These are phyloP conservation scores for Trichechus manatus DNA, from an alignment of 2,113 vertebrate genomes.

Conservation along the genomic window DNA sequence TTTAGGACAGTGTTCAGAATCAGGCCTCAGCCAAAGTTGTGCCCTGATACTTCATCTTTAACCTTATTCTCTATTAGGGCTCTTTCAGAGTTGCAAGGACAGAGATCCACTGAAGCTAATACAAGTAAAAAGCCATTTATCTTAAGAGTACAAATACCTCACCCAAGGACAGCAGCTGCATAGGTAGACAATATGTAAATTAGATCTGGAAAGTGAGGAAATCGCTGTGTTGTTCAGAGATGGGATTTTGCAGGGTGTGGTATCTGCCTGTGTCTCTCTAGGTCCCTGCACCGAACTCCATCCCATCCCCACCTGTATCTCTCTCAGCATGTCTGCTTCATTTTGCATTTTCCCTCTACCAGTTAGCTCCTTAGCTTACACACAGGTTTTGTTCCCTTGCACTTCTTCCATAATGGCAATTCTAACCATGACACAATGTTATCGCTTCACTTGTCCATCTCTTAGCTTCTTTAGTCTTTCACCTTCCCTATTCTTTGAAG, in stretches of 20 bases:
- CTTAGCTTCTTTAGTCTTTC: not conserved
- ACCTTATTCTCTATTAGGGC: not conserved
- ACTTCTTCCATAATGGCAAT: not conserved
- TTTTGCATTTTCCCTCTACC: not conserved
- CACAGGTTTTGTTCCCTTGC: not conserved
- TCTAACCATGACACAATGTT: not conserved
- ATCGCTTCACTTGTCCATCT: not conserved
- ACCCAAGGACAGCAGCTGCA: not conserved
- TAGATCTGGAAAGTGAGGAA: not conserved
- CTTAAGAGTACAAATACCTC: not conserved
- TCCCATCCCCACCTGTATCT: not conserved
- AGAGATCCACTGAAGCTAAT: not conserved
- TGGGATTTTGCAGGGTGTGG: not conserved
- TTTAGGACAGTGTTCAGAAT: not conserved
- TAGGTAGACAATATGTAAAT: not conserved
- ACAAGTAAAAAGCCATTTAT: not conserved
- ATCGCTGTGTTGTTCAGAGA: not conserved
- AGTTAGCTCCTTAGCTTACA: not conserved
- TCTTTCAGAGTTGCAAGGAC: not conserved
- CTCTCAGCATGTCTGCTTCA: not conserved
- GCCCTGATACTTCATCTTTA: not conserved
- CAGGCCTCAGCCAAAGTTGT: not conserved
- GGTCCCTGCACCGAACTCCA: not conserved
- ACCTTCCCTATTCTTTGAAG: not conserved
- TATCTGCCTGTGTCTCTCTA: not conserved